Conservation (phyloP, 2,888 invertebrate genomes). For the Eueremaeus valkanovi region DNA sequence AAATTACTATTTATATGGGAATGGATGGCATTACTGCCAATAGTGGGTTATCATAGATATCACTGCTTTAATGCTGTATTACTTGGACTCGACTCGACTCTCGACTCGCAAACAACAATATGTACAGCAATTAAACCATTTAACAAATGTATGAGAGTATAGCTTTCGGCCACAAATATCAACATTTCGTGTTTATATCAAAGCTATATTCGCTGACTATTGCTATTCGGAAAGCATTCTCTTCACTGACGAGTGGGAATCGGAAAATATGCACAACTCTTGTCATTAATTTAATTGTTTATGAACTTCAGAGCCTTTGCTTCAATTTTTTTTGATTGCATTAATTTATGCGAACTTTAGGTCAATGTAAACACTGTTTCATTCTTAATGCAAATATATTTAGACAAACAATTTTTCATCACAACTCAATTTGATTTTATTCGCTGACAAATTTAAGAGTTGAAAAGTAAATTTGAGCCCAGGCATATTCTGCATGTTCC, state of each 20-base stretch:
- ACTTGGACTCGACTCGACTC: neutral
- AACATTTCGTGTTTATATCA: neutral
- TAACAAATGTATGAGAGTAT: slow-evolving; percentile 16
- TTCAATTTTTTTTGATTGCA: too few species aligned
- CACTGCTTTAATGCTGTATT: neutral
- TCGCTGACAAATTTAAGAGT: too few species aligned
- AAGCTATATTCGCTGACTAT: neutral
- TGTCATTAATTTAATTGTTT: too few species aligned
- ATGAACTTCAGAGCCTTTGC: too few species aligned
- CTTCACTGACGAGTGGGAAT: too few species aligned
- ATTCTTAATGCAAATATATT: too few species aligned
- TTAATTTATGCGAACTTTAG: too few species aligned
- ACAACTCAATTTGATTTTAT: too few species aligned
- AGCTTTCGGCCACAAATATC: neutral
- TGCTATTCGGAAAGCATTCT: neutral
- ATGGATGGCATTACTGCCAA: neutral
- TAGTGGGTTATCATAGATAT: slow-evolving; percentile 12
- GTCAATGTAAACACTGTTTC: too few species aligned
- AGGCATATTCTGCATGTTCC: neutral
- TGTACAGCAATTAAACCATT: slow-evolving; percentile 17
- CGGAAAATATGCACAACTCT: too few species aligned
- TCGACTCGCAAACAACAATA: slow-evolving; percentile 2
- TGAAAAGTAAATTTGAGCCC: neutral
- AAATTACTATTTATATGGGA: slow-evolving; percentile 31
- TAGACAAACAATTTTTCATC: too few species aligned